Evolutionary conservation across 2,888 invertebrate genomes (phyloP).

Genomic region (Exephanes ischioxanthus): DNA sequence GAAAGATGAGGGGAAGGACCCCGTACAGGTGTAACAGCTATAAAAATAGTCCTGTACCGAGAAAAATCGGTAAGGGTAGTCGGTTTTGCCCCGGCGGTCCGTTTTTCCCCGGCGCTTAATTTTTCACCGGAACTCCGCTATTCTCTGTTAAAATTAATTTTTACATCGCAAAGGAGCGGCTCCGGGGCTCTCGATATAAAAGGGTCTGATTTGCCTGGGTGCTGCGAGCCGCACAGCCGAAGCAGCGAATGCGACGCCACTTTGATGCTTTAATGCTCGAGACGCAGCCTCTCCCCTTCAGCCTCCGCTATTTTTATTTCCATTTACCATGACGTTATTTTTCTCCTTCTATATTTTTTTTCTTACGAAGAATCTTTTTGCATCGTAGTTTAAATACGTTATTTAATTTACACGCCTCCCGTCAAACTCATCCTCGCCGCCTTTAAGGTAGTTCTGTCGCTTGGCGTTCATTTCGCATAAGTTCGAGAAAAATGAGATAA

Average conservation of each 20-base stretch:
- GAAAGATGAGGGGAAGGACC: too few relatives aligned
- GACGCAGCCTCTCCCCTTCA: neutral
- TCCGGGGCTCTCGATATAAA: neutral
- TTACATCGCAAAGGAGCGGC: neutral
- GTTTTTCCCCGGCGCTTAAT: too few relatives aligned
- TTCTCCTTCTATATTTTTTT: too few relatives aligned
- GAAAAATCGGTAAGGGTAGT: too few relatives aligned
- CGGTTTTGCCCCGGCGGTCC: too few relatives aligned
- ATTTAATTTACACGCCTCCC: constrained; percentile 20
- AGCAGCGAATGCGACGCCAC: constrained; percentile 19
- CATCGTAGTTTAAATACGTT: neutral
- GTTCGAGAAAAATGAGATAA: too few relatives aligned
- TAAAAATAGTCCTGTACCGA: too few relatives aligned
- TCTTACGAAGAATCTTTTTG: neutral
- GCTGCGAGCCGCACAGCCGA: neutral
- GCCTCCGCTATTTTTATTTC: neutral
- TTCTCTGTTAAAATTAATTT: constrained; percentile 34
- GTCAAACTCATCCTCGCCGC: neutral
- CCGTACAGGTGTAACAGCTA: too few relatives aligned
- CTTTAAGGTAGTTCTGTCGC: too few relatives aligned
- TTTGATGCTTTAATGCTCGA: constrained; percentile 24
- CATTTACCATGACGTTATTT: neutral
- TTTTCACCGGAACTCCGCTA: too few relatives aligned
- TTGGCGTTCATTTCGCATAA: too few relatives aligned
- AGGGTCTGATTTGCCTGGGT: neutral